Percentiles rank a stretch among this genome's conserved stretches.
Conservation (phyloP, 2,113 vertebrate species). For the Rhegmatorhina hoffmannsi region DNA sequence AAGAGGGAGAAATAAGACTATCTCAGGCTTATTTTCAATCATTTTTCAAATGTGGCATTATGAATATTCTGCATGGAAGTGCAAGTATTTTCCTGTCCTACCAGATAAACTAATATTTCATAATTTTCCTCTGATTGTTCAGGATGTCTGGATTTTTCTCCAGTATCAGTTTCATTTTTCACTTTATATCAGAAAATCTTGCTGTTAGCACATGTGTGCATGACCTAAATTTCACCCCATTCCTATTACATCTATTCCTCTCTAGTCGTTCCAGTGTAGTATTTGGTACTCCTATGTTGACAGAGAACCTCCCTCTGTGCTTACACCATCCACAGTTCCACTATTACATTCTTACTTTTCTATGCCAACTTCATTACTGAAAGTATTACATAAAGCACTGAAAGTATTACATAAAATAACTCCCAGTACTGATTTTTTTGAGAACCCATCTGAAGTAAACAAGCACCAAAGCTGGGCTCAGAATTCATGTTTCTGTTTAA, state of each 20-base stretch:
- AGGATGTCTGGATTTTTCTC: neutral
- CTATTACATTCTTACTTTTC: neutral
- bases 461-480: neutral
- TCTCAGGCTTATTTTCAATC: neutral
- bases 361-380: constrained; percentile 20
- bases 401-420: neutral
- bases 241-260: constrained; percentile 4
- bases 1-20: neutral
- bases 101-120: neutral
- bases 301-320: neutral
- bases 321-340: neutral
- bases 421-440: neutral
- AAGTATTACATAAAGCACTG: constrained; percentile 12
- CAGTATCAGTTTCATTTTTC: neutral
- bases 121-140: neutral
- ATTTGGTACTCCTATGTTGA: neutral
- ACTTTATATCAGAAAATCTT: constrained; percentile 18
- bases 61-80: neutral
- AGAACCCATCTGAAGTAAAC: neutral
- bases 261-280: constrained; percentile 4
- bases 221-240: constrained; percentile 25
- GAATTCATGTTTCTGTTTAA: neutral
- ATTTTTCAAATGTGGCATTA: neutral
- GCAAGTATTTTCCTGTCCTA: neutral
- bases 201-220: neutral